Conservation (phyloP, 53 echinoderm and acorn worm species). For the Temnopleurus reevesii region DNA sequence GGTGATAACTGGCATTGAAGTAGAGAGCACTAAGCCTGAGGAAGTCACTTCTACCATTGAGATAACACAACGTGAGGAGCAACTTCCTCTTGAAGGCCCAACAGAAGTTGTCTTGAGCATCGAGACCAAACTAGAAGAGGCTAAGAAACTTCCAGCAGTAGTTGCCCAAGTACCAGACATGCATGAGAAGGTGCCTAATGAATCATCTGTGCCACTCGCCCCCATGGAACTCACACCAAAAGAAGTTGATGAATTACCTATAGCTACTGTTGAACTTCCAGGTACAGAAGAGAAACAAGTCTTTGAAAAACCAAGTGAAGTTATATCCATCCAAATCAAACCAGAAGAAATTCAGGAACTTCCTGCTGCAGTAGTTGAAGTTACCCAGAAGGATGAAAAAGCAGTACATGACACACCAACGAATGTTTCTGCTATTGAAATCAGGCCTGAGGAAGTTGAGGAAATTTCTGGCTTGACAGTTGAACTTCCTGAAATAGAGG, state of each 20-base stretch:
- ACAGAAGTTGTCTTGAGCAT: background rate
- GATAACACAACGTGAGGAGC: background rate
- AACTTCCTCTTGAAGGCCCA: background rate
- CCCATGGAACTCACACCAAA: constrained; percentile 9
- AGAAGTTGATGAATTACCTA: background rate
- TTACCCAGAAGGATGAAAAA: constrained; percentile 3
- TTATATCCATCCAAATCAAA: constrained; percentile 15
- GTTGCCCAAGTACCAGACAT: constrained; percentile 24
- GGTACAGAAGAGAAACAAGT: background rate
- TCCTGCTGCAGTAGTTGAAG: constrained; percentile 5
- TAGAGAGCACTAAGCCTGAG: background rate
- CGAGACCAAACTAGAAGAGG: background rate
- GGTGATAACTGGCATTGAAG: constrained; percentile 51
- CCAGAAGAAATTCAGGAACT: background rate
- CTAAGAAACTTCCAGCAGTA: constrained; percentile 56
- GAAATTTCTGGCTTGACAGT: constrained; percentile 44
- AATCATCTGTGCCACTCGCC: background rate
- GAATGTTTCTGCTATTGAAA: constrained; percentile 30
- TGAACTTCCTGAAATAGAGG: constrained; percentile 53
- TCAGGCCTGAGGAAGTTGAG: constrained; percentile 54
- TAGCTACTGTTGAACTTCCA: constrained; percentile 3
- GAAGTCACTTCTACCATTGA: constrained; percentile 21
- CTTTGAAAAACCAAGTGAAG: background rate
- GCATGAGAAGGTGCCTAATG: background rate
- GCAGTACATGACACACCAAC: constrained; percentile 34